Base-by-base conservation (phyloP, 2,888 invertebrate genomes). In the Leucoma salicis region DNA sequence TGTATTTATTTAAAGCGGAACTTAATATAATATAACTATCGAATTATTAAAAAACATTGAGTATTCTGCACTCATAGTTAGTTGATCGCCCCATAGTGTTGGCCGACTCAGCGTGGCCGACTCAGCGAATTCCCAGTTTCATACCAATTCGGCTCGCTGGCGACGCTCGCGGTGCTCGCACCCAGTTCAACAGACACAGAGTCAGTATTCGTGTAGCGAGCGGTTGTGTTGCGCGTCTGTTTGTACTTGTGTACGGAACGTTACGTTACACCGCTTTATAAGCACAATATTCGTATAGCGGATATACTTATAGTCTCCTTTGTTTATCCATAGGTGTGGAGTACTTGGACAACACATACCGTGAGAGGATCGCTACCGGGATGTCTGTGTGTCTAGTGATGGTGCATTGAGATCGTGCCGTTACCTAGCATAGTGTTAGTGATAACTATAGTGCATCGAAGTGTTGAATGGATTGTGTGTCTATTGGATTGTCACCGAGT, bases 391-490 rank as follows among this genome's bases (percentile, higher is more conserved):
- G 69, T 79, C 71, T 79, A 82, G 87, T 88, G 87, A 77, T 84
- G 82, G 87, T 88, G 84, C 76, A 71, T 79, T 77, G 75, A 74
- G 76, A 70, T 81, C 76, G 84, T 82, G 80, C 74, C 70, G 65
- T 70, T 77, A 74, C 78, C 69, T 76, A 69, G 63, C 68, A 57
- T 70, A 72, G 85, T 86, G 86, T 82, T 73, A 79, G 87, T 88
- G 88, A 78, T 74, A 76, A 78, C 78, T 77, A 81, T 74, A 85
- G 87, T 86, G 85, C 78, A 64, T 62, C 63, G 65, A 69, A 71
- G 88, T 89, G 87, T 70, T 88, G 84, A 71, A 84, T 85, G 86
- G 80, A 86, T 89, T 88, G 88, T 86, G 86, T 78, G 68, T 73
- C 63, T 71, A 78, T 86, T 83, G 88, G 88, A 89, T 89, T 89